Conservation (phyloP, 2,888 invertebrate species). For the Fragum whitleyi region DNA sequence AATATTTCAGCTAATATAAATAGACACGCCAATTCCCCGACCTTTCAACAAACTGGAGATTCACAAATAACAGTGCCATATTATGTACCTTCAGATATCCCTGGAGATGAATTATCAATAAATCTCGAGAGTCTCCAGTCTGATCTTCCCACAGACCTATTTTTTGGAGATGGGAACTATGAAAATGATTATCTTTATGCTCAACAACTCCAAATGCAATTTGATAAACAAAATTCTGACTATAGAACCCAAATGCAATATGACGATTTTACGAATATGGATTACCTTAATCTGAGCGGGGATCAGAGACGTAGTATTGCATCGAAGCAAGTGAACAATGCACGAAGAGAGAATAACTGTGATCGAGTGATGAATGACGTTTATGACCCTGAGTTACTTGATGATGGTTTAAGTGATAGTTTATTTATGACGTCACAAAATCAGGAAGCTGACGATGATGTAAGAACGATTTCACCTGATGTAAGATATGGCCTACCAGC, state of each 20-base stretch:
- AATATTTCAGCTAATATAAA: neutral
- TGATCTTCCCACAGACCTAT: slow-evolving; percentile 38
- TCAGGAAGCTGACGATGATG: neutral
- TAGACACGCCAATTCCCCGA: neutral
- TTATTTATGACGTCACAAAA: slow-evolving; percentile 7
- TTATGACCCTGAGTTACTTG: neutral
- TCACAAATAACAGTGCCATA: slow-evolving; percentile 15
- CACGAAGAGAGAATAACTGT: neutral
- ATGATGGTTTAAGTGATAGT: slow-evolving; percentile 2
- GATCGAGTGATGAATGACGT: slow-evolving; percentile 22
- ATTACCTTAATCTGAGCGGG: slow-evolving; percentile 7
- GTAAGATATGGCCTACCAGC: neutral
- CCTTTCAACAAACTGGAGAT: neutral
- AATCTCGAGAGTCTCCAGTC: slow-evolving; percentile 35
- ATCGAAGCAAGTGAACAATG: neutral
- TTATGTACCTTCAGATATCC: neutral
- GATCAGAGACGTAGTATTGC: slow-evolving; percentile 3
- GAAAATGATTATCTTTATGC: slow-evolving; percentile 48
- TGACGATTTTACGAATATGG: slow-evolving; percentile 19
- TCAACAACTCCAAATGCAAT: slow-evolving; percentile 48
- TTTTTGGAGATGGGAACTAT: slow-evolving; percentile 54
- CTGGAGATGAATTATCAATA: slow-evolving; percentile 1
- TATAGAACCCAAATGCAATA: slow-evolving; percentile 19
- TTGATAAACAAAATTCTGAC: slow-evolving; percentile 38
- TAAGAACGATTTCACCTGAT: neutral